A percentile compares a stretch with the other conserved stretches of the same genome.
Conservation (phyloP, 2,113 vertebrate genomes). For the Sceloporus tristichus region DNA sequence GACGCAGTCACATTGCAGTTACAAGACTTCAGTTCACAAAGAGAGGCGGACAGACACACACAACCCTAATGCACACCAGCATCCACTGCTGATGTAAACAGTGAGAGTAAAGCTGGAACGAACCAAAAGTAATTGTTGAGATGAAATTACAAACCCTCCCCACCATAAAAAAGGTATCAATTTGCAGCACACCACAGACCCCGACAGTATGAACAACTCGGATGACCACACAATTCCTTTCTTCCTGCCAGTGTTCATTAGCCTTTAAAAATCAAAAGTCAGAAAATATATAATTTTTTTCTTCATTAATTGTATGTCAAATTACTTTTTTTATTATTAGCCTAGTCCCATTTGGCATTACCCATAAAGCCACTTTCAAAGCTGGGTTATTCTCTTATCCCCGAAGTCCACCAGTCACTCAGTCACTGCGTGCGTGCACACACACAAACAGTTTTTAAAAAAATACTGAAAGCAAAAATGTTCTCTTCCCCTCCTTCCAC, state of each 20-base stretch:
- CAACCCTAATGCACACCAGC: constrained; percentile 49
- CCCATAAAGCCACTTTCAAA: constrained; percentile 74
- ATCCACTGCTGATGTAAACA: constrained; percentile 46
- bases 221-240: constrained; percentile 55
- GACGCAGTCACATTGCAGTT: not conserved
- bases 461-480: constrained; percentile 68
- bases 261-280: constrained; percentile 74
- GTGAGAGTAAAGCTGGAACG: constrained; percentile 55
- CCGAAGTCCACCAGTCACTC: constrained; percentile 62
- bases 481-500: constrained; percentile 60
- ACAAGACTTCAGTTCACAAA: constrained; percentile 60
- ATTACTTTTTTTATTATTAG: constrained; percentile 73
- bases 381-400: constrained; percentile 61
- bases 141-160: constrained; percentile 50
- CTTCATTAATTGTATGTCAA: constrained; percentile 69
- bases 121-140: constrained; percentile 55
- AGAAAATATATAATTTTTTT: constrained; percentile 55
- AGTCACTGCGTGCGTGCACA: constrained; percentile 25
- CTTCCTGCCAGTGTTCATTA: constrained; percentile 60
- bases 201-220: constrained; percentile 51
- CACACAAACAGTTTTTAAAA: constrained; percentile 38
- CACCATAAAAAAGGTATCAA: constrained; percentile 34
- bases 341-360: constrained; percentile 76
- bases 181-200: constrained; percentile 42
- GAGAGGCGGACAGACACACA: not conserved